Conservation (phyloP, 2,888 invertebrate genomes). For the Hoplodrina ambigua region DNA sequence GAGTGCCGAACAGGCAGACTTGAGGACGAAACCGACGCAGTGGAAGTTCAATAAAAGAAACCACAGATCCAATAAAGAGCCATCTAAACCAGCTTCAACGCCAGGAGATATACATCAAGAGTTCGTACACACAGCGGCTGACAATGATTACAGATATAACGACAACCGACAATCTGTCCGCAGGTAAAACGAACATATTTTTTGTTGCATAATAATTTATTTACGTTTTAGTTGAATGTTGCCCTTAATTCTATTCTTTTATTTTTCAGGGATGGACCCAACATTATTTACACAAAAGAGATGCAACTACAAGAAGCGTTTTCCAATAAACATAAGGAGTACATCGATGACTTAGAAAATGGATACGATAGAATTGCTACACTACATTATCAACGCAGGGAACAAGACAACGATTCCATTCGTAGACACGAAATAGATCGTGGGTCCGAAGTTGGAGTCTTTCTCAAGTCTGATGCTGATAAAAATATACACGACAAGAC, state of each 20-base stretch:
- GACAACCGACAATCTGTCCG: conserved; percentile 84
- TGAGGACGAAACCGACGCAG: conserved; percentile 92
- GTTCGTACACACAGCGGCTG: conserved; percentile 85
- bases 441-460: conserved; percentile 92
- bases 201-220: not conserved
- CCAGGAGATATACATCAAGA: conserved; percentile 86
- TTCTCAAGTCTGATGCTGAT: conserved; percentile 83
- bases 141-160: conserved; percentile 87
- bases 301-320: conserved; percentile 88
- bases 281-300: conserved; percentile 90
- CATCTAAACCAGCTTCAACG: conserved; percentile 86
- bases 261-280: conserved; percentile 87
- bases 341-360: conserved; percentile 91
- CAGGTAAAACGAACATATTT: conserved; percentile 73
- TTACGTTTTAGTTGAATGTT: not conserved
- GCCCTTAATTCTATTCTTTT: not conserved
- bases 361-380: conserved; percentile 89
- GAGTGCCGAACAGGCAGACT: conserved; percentile 94
- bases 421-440: conserved; percentile 94
- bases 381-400: conserved; percentile 85
- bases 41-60: conserved; percentile 94
- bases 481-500: conserved; percentile 75
- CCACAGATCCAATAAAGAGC: conserved; percentile 87
- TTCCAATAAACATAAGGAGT: conserved; percentile 89
- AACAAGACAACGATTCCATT: conserved; percentile 93